Evolutionary conservation across 2,797 vertebrate genomes (phyloP).

Genomic region (Sebastes glaucus): DNA sequence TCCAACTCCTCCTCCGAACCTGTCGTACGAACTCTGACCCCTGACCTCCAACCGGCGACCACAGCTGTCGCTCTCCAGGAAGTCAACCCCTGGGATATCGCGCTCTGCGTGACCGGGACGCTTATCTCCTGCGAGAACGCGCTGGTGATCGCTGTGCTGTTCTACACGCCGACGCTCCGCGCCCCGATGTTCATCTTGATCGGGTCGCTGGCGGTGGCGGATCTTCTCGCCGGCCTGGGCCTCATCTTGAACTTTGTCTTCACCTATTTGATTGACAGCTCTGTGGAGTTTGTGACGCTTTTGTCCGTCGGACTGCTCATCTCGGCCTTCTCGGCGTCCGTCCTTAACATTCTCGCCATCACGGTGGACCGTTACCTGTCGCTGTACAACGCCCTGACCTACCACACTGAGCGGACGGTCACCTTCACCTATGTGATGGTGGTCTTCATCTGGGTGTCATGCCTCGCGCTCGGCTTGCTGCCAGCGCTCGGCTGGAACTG

Average conservation of each 20-base stretch:
- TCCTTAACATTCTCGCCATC: slow-evolving; percentile 91
- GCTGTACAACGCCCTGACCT: slow-evolving; percentile 92
- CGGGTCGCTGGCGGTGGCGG: slow-evolving; percentile 89
- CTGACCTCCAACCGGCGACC: slow-evolving; percentile 57
- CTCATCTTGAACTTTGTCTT: slow-evolving; percentile 90
- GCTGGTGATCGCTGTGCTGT: slow-evolving; percentile 89
- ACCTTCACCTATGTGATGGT: slow-evolving; percentile 88
- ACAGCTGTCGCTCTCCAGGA: slow-evolving; percentile 29
- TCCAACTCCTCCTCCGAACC: slow-evolving; percentile 70
- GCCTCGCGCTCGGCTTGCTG: slow-evolving; percentile 85
- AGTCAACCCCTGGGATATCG: slow-evolving; percentile 91
- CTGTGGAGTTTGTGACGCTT: slow-evolving; percentile 84
- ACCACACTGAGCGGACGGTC: slow-evolving; percentile 90
- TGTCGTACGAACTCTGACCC: slow-evolving; percentile 48
- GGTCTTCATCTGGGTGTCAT: slow-evolving; percentile 85
- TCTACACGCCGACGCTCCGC: slow-evolving; percentile 88
- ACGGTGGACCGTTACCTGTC: slow-evolving; percentile 93
- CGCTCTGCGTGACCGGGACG: slow-evolving; percentile 90
- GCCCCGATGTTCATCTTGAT: slow-evolving; percentile 90
- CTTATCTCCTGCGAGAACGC: slow-evolving; percentile 91
- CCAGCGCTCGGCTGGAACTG: slow-evolving; percentile 93
- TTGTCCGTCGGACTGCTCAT: slow-evolving; percentile 86
- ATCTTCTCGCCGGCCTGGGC: slow-evolving; percentile 89
- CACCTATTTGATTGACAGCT: slow-evolving; percentile 80
- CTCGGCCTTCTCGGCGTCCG: slow-evolving; percentile 90